Evolutionary conservation across 2,113 vertebrate genomes (phyloP).

Genomic region (Chionis minor): DNA sequence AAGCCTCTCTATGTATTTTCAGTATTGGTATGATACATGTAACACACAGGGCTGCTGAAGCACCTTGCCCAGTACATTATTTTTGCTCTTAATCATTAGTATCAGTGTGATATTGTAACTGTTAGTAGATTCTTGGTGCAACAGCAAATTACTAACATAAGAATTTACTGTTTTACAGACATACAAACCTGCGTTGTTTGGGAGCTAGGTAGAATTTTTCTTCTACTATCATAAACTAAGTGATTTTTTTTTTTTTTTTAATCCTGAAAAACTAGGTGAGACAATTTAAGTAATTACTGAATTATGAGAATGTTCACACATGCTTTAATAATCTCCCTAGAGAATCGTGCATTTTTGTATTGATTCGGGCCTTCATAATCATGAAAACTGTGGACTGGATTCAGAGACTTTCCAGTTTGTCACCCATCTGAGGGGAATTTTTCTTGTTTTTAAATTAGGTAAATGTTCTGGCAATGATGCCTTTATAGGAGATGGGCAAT

Average conservation of each 20-base stretch:
- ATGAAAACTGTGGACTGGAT: background rate
- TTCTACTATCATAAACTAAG: background rate
- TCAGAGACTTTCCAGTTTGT: background rate
- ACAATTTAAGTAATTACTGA: background rate
- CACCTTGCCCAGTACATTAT: background rate
- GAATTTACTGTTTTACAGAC: background rate
- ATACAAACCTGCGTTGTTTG: background rate
- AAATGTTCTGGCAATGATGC: slow-evolving; percentile 12
- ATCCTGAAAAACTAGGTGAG: background rate
- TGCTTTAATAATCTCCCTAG: background rate
- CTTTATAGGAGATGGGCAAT: background rate
- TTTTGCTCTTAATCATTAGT: background rate
- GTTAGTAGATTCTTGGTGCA: background rate
- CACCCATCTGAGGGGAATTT: background rate
- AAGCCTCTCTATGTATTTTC: background rate
- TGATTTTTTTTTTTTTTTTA: background rate
- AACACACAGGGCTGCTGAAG: background rate
- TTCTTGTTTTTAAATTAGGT: slow-evolving; percentile 13
- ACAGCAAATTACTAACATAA: background rate
- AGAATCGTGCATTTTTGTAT: background rate
- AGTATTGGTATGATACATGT: background rate
- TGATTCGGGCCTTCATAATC: background rate
- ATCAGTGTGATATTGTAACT: background rate
- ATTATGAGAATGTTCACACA: background rate
- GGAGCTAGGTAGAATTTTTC: background rate